Evolutionary conservation across 2,797 vertebrate genomes (phyloP).

Genomic region (Alfaro cultratus): DNA sequence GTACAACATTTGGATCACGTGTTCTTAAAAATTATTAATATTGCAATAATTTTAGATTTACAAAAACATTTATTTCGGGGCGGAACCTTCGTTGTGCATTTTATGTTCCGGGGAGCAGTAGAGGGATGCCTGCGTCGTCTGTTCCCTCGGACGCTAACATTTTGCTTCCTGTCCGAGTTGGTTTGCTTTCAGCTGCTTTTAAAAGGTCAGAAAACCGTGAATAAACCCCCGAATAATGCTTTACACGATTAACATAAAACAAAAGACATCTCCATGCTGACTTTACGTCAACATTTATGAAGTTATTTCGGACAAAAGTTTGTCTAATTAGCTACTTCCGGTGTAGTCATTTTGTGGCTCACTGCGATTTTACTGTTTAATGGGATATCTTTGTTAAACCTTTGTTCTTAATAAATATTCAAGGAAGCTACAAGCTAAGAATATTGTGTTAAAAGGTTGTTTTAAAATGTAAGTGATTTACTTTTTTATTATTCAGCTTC

Average conservation of each 20-base stretch:
- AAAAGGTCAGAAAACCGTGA: background rate
- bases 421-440: background rate
- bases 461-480: background rate
- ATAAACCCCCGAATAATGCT: background rate
- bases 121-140: background rate
- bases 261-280: background rate
- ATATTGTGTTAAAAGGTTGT: background rate
- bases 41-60: background rate
- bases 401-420: background rate
- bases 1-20: background rate
- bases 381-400: background rate
- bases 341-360: background rate
- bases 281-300: background rate
- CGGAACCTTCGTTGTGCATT: background rate
- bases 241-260: background rate
- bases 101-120: background rate
- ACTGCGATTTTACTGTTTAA: background rate
- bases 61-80: background rate
- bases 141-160: background rate
- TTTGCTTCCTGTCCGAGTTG: background rate
- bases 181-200: background rate
- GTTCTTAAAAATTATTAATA: background rate
- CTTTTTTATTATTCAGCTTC: background rate
- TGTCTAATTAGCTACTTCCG: background rate
- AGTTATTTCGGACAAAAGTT: background rate